Base-by-base conservation (phyloP, 1,140 invertebrate species). In the Pararge aegeria region DNA sequence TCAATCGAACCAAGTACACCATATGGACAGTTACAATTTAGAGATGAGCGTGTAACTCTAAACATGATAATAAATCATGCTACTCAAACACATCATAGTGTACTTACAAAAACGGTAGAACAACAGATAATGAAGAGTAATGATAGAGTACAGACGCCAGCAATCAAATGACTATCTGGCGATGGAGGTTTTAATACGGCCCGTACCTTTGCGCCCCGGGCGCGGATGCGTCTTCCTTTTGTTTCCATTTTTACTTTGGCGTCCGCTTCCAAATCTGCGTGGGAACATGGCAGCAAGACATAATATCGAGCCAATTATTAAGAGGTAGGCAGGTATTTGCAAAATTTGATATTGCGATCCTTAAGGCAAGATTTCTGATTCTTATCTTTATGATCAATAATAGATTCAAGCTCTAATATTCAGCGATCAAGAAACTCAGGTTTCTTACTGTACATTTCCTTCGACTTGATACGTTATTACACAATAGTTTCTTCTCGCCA, bases 111-210 rank as follows among this genome's bases (percentile, higher is more conserved):
- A 73, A 70, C 70, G 40, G 68, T 69, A 66, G 73, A 76, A 73
- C 55, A 65, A 78, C 67, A 73, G 72, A 72, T 81, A 81, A 85
- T 78, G 75, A 40, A 70, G 64, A 55, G 50, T 84, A 82, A 85
- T 87, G 73, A 83, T 81, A 81, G 71, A 66, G 50, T 73, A 68
- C 54, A 64, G 61, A 21, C 67, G 61, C 72, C 66, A 61, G 72
- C 70, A 80, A 83, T 85, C 77, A 84, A 78, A 78, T 66, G 68
- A 71, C 64, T 71, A 78, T 78, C 76, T 76, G 75, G 81, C 58
- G 73, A 78, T 80, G 75, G 70, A 54, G 68, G 68, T 69, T 77
- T 74, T 69, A 74, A 74, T 78, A 68, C 53, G 48, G 68, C 68
- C 70, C 53, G 64, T 69, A 72, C 69, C 66, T 65, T 75, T 64